Base-by-base conservation (phyloP, 2,888 invertebrate species). In the Caenorhabditis macrosperma region DNA sequence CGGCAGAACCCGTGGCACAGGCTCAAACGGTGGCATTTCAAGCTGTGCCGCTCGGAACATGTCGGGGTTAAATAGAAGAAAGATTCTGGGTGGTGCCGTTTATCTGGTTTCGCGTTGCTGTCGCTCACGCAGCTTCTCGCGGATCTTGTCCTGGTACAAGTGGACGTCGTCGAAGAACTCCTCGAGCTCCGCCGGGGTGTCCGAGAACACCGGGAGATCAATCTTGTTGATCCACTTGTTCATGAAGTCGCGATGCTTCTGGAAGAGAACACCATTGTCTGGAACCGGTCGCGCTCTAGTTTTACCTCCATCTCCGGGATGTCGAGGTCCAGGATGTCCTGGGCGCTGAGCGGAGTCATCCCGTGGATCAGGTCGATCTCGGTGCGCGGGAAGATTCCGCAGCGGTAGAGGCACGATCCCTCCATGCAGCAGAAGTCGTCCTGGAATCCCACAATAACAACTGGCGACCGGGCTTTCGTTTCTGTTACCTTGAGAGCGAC, bases 321-420 rank as follows among this genome's bases (percentile, higher is more conserved):
- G 30, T 59, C 20, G 28, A 74, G 41, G 5, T 30, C n/a, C 7
- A 64, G 20, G 12, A 74, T 35, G 1, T 57, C 55, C 9, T 24
- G 0, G 6, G 50, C 22, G 52, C 66, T 64, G 22, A 1, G 22
- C 12, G 74, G 74, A 52, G 59, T 64, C n/a, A 15, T 2, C 9
- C n/a, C n/a, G n/a, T 48, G 7, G 20, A 74, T 55, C 0, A 74
- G 38, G 41, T 64, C 50, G 44, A 74, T 74, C 22, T 74, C 74
- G 12, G 10, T 20, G 6, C 12, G n/a, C 1, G 33, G 50, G n/a
- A 50, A 38, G 20, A 74, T 64, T 30, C 64, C 64, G 30, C 74
- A 74, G 1, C 50, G 64, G 10, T 12, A 7, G 5, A 74, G 64
- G 26, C 74, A 74, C 0, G 64, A 41, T 24, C 74, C 74, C 0